Base-by-base conservation (phyloP, 2,797 vertebrate species). In the Schizothorax lantsangensis region DNA sequence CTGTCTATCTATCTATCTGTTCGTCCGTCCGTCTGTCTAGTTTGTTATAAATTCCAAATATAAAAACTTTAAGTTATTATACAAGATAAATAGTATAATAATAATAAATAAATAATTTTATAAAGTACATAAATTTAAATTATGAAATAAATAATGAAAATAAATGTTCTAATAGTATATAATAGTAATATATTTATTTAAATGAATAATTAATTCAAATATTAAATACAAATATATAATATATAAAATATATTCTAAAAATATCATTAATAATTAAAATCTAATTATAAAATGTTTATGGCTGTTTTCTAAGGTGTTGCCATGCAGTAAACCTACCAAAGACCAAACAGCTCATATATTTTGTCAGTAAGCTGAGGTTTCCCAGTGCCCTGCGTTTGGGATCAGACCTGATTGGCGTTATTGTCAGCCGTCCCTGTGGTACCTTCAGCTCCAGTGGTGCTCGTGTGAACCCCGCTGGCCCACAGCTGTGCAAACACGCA, bases 401-500 rank as follows among this genome's bases (percentile, higher is more conserved):
- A 47, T 17, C 49, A 30, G 33, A 57, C 59, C 33, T 38, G 17
- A 62, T 64, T 74, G 77, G 62, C 26, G 47, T 40, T 79, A 54
- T 75, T 64, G 19, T 26, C 52, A 57, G 36, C 33, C 21, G 11
- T 82, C 77, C 75, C 59, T 64, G 59, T n/a, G 78, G 43, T 45
- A 66, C 23, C 72, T 57, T 69, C 62, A 14, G 36, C 5, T 30
- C 23, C 87, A 54, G 62, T 57, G 57, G 69, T 71, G 59, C 52
- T 23, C 10, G 7, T 43, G 49, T n/a, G 12, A 33, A 52, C 43
- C 33, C 26, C 7, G 17, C 59, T 78, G 47, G 26, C 64, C 79
- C 38, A 21, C 77, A 86, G 80, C 86, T 84, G 87, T 40, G 57
- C 49, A 26, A 23, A 88, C 88, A 89, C 14, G 86, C 88, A 69